These are phyloP conservation scores for Drosophila saltans DNA, from an alignment of 1,140 invertebrate species.

Conservation along the genomic window DNA sequence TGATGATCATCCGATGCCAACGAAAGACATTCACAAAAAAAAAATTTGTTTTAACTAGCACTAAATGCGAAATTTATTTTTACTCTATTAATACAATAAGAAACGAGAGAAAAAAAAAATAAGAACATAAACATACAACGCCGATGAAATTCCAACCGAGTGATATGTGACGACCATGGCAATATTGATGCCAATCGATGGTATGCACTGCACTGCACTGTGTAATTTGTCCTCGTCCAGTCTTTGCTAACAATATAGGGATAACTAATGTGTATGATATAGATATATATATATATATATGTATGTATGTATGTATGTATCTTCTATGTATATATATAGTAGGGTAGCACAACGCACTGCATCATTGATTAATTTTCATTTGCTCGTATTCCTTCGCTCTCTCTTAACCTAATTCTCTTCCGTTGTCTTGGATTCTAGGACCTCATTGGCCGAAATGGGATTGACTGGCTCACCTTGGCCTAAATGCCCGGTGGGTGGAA, in stretches of 20 bases:
- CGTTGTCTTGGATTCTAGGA: conserved; percentile 14
- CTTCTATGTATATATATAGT: conserved; percentile 18
- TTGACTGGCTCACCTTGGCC: conserved; percentile 34
- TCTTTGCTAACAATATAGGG: conserved; percentile 65
- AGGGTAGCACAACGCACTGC: conserved; percentile 68
- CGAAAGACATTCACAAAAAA: not conserved
- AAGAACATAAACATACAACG: conserved; percentile 4
- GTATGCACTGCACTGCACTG: conserved; percentile 3
- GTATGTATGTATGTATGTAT: too few species aligned
- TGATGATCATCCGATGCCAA: conserved; percentile 12
- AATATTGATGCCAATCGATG: conserved; percentile 15
- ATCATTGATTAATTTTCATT: conserved; percentile 32
- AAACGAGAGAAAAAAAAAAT: conserved; percentile 47
- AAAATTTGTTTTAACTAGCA: conserved; percentile 47
- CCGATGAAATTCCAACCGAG: conserved; percentile 56
- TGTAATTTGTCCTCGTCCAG: conserved; percentile 56
- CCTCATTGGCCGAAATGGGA: conserved; percentile 48
- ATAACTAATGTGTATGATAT: conserved; percentile 22
- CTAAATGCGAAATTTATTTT: conserved; percentile 68
- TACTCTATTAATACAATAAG: conserved; percentile 30
- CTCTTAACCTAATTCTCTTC: conserved; percentile 32
- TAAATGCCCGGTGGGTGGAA: conserved; percentile 45
- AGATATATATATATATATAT: too few species aligned
- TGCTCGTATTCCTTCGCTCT: not conserved
- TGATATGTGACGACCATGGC: conserved; percentile 55